These are phyloP conservation scores for Poeciliopsis retropinna DNA, from an alignment of 2,113 vertebrate species.

Conservation along the genomic window DNA sequence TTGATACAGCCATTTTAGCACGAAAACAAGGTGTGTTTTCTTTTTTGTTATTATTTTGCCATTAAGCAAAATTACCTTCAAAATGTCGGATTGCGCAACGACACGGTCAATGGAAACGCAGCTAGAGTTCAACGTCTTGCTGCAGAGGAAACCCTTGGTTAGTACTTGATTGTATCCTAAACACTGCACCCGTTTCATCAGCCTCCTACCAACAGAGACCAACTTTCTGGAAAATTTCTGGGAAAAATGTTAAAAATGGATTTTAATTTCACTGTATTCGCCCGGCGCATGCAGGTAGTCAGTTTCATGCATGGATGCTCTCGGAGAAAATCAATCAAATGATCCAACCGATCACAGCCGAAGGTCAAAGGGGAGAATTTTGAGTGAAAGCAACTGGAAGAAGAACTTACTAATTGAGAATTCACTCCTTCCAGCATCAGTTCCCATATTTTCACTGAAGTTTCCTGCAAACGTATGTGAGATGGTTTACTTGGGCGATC, in stretches of 20 bases:
- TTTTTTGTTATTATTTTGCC: no score
- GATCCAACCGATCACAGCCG: slow-evolving; percentile 45
- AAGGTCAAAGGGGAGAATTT: slow-evolving; percentile 38
- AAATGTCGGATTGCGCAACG: no score
- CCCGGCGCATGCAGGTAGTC: slow-evolving; percentile 45
- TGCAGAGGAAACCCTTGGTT: slow-evolving; percentile 35
- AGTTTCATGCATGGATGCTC: slow-evolving; percentile 57
- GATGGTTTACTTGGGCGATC: slow-evolving; percentile 76
- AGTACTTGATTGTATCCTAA: slow-evolving; percentile 40
- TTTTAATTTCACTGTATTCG: neutral
- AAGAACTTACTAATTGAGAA: slow-evolving; percentile 81
- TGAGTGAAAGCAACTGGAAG: slow-evolving; percentile 64
- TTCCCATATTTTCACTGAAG: slow-evolving; percentile 84
- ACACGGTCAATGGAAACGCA: neutral
- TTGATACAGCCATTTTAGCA: no score
- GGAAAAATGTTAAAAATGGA: neutral
- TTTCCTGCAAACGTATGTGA: slow-evolving; percentile 84
- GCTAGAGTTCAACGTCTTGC: neutral
- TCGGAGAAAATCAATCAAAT: slow-evolving; percentile 23
- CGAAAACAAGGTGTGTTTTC: no score
- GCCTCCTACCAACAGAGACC: slow-evolving; percentile 1
- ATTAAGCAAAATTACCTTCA: no score
- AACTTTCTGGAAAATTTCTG: slow-evolving; percentile 1
- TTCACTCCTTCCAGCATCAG: slow-evolving; percentile 82
- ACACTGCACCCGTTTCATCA: neutral